These are phyloP conservation scores for Drosophila pallidifrons DNA, from an alignment of 1,140 invertebrate genomes.

Conservation along the genomic window DNA sequence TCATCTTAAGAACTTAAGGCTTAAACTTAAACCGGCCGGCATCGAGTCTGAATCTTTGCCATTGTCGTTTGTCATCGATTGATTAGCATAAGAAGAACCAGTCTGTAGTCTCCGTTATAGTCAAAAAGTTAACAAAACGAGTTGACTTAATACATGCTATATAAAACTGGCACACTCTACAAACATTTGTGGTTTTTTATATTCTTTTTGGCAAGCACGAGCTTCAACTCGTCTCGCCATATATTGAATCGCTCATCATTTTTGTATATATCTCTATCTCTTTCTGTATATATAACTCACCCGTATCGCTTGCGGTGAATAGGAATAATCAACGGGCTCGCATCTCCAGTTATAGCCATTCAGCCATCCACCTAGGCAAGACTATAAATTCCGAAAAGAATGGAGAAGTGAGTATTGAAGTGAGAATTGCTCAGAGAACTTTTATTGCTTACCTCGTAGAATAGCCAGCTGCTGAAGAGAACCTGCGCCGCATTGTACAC, in stretches of 20 bases:
- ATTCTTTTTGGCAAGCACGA: constrained; percentile 29
- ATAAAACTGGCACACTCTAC: constrained; percentile 63
- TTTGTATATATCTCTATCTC: constrained; percentile 16
- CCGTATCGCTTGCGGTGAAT: constrained; percentile 90
- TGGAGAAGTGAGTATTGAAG: neutral
- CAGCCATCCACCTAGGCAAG: constrained; percentile 90
- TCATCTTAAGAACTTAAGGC: constrained; percentile 18
- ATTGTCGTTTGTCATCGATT: constrained; percentile 45
- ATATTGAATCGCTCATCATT: neutral
- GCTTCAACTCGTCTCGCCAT: constrained; percentile 5
- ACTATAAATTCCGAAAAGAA: constrained; percentile 65
- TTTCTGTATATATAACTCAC: constrained; percentile 87
- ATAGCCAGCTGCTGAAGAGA: constrained; percentile 92
- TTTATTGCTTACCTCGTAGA: constrained; percentile 89
- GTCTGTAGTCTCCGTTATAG: constrained; percentile 44
- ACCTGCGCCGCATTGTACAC: constrained; percentile 95
- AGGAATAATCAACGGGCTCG: constrained; percentile 95
- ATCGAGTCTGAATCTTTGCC: constrained; percentile 1
- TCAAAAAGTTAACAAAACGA: constrained; percentile 41
- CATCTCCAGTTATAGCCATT: constrained; percentile 93
- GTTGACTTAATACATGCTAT: constrained; percentile 60
- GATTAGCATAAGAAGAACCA: constrained; percentile 75
- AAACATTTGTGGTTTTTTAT: constrained; percentile 56
- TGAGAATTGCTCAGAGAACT: neutral
- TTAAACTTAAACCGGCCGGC: constrained; percentile 45